Evolutionary conservation across 2,888 invertebrate species (phyloP), one percentile per base, ranked within the genome.

Genomic region (Pseudococcus jackbeardsleyi): DNA sequence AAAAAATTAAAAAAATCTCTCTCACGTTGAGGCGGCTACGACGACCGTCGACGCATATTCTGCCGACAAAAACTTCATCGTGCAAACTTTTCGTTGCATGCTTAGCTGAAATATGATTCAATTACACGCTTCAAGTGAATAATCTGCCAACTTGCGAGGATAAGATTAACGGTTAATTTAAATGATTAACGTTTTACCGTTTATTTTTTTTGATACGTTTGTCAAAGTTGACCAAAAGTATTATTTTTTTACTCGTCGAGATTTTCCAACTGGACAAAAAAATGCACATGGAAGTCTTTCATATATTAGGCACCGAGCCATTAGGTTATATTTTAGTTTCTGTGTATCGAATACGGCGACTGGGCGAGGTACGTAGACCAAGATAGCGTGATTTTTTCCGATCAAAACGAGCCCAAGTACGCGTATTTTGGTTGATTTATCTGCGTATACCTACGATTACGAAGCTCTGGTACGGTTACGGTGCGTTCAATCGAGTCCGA

Each of bases 101-200:
- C 39, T 86, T 39, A 39, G 39, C 59, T 86, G 68, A 86, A 86
- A 86, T 86, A 86, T 86, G 86, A 86, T 86, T 59, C 68, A 86
- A 86, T 86, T 86, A 86, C 86, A 86, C 86, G 86, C 86, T 86
- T 46, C 86, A 50, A 86, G 72, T 68, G 86, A 64, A 72, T 86
- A 72, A 77, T 77, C 86, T 86, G 42, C 42, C 42, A 33, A 46
- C 33, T 68, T 26, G 15, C 19, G 39, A 54, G 64, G 68, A 42
- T 68, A 39, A 72, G 72, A 86, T 48, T 86, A 22, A 86, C 72
- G 64, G 17, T 72, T 86, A 86, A 86, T 86, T 86, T 72, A 46
- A 86, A 86, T 86, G 72, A 86, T 72, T 86, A 72, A 86, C 72
- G n/a, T 82, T 33, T 26, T 79, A 26, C 17, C 33, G 72, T 17